Conservation (phyloP, 64 coral and sea anemone genomes). For the Porites australiensis region DNA sequence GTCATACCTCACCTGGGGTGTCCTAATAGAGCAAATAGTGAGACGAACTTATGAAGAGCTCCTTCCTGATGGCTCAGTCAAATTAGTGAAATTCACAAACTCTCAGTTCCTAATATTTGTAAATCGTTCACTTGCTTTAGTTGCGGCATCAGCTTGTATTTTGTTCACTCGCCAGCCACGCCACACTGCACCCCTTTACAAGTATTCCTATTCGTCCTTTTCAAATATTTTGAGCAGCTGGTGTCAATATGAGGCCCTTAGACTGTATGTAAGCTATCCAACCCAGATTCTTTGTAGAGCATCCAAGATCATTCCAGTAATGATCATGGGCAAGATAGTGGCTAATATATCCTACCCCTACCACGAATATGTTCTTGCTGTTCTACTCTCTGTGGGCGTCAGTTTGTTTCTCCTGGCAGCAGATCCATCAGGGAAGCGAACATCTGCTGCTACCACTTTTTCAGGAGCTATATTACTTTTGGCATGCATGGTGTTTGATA, state of each 20-base stretch:
- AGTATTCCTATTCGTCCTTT: constrained; percentile 93
- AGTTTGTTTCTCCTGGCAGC: constrained; percentile 93
- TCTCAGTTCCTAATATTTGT: constrained; percentile 96
- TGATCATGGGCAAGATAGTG: constrained; percentile 97
- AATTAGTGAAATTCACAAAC: constrained; percentile 79
- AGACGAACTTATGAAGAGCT: constrained; percentile 75
- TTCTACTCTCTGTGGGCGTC: constrained; percentile 89
- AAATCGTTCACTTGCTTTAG: constrained; percentile 84
- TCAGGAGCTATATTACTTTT: constrained; percentile 87
- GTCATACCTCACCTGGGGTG: constrained; percentile 95
- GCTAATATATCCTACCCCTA: constrained; percentile 93
- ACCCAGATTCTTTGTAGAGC: constrained; percentile 92
- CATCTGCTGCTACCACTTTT: constrained; percentile 80
- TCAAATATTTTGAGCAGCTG: constrained; percentile 98
- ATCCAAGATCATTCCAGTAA: constrained; percentile 98
- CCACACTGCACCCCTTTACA: constrained; percentile 95
- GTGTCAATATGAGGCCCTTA: constrained; percentile 98
- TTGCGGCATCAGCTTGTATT: constrained; percentile 69
- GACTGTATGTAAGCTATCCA: constrained; percentile 92
- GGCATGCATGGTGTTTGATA: constrained; percentile 97
- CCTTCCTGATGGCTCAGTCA: constrained; percentile 65
- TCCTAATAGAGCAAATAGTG: constrained; percentile 93
- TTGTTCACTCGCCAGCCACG: constrained; percentile 78
- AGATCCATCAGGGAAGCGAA: constrained; percentile 55
- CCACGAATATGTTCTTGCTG: constrained; percentile 90